These are phyloP conservation scores for Trichogramma dendrolimi DNA, from an alignment of 2,888 invertebrate species.

Conservation along the genomic window DNA sequence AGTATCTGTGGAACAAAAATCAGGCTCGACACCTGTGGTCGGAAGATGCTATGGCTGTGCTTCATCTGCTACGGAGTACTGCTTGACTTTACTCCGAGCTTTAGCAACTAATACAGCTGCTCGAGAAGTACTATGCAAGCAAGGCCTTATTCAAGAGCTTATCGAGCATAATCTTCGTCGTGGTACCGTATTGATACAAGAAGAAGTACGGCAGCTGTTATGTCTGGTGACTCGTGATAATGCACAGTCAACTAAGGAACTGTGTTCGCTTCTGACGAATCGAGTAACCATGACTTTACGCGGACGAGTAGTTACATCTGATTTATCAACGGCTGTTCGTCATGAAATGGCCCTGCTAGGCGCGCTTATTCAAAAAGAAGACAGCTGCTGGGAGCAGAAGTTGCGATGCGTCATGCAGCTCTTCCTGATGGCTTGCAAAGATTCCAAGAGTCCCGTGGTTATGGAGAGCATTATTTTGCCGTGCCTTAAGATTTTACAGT, in stretches of 20 bases:
- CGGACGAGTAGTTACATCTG: constrained; percentile 72
- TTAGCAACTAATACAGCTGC: constrained; percentile 77
- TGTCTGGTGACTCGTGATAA: constrained; percentile 88
- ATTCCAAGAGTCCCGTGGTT: constrained; percentile 78
- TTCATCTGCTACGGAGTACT: constrained; percentile 88
- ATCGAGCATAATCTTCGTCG: constrained; percentile 86
- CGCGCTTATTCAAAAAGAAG: constrained; percentile 84
- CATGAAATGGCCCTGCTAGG: constrained; percentile 87
- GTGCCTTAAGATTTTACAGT: constrained; percentile 85
- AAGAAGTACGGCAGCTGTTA: constrained; percentile 82
- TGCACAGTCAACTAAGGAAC: constrained; percentile 72
- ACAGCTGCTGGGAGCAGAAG: constrained; percentile 92
- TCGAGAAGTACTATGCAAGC: constrained; percentile 71
- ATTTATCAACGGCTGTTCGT: constrained; percentile 72
- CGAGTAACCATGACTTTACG: constrained; percentile 77
- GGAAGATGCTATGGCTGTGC: constrained; percentile 84
- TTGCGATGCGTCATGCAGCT: constrained; percentile 82
- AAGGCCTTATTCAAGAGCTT: constrained; percentile 83
- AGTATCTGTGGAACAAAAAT: constrained; percentile 18
- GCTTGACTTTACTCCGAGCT: constrained; percentile 83
- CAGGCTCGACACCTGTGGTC: constrained; percentile 43
- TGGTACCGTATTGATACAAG: constrained; percentile 79
- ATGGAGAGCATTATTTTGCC: constrained; percentile 89
- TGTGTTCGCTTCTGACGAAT: constrained; percentile 77
- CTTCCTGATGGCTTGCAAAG: constrained; percentile 74